A percentile compares a stretch with the other conserved stretches of the same genome.
These are phyloP conservation scores for Samia ricini DNA, from an alignment of 1,140 invertebrate genomes.

Conservation along the genomic window DNA sequence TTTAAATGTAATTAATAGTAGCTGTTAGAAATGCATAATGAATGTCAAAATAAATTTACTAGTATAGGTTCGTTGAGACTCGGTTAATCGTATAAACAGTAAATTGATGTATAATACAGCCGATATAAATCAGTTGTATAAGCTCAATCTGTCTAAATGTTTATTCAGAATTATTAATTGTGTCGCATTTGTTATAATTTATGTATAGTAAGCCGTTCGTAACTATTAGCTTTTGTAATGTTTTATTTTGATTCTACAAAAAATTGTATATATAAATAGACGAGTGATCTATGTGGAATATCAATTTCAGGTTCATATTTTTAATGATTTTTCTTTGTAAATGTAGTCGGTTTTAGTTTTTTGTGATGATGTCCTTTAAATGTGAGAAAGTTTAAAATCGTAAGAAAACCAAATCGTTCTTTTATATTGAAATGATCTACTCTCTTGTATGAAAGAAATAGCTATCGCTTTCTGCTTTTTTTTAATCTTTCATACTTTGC, in stretches of 20 bases:
- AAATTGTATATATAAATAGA: too few relatives aligned
- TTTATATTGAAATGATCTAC: too few relatives aligned
- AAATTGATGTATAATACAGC: not conserved
- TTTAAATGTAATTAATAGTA: constrained; percentile 15
- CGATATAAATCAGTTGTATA: not conserved
- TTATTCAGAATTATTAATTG: not conserved
- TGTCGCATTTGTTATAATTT: not conserved
- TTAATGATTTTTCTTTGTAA: too few relatives aligned
- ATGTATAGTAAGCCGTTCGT: not conserved
- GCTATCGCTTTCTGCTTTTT: too few relatives aligned
- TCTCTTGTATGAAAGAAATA: too few relatives aligned
- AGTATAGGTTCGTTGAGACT: not conserved
- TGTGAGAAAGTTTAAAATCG: too few relatives aligned
- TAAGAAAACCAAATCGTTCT: too few relatives aligned
- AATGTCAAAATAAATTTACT: constrained; percentile 8
- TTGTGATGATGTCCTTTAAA: too few relatives aligned
- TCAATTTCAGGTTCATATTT: too few relatives aligned
- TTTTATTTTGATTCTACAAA: not conserved
- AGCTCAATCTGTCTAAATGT: not conserved
- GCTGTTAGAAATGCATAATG: constrained; percentile 16
- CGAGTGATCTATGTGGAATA: too few relatives aligned
- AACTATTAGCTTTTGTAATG: not conserved
- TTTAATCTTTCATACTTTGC: too few relatives aligned
- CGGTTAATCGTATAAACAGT: not conserved
- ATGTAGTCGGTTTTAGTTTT: too few relatives aligned